Evolutionary conservation across 2,888 invertebrate species (phyloP), one percentile per base, ranked within the genome.

Genomic region (Celastrina argiolus): DNA sequence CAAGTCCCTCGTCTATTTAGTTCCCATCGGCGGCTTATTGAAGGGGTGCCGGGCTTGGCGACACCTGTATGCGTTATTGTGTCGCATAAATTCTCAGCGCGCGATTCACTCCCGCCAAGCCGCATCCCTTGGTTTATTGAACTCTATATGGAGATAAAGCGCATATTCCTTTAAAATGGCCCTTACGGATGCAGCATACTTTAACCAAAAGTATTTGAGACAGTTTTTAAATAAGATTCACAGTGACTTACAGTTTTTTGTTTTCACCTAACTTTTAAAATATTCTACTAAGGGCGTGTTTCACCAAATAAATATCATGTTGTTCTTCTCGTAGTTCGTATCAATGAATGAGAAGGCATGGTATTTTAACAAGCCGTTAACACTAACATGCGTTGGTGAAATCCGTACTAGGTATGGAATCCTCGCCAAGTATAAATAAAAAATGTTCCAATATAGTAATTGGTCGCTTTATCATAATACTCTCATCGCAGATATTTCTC

Each of bases 41-140:
- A 85, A 87, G 84, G 85, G 84, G 85, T 83, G 81, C 79, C 80
- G 76, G 79, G 80, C 75, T 73, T 70, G 74, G 80, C 87, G 88
- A 90, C 90, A 89, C 90, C 88, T 89, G 88, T 88, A 88, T 88
- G 85, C 87, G 78, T 86, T 87, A 89, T 86, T 87, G 86, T 85
- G 86, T 86, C 85, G 80, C 82, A 87, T 90, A 89, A 89, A 88
- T 89, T 81, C 80, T 78, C 73, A 77, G 78, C 77, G 75, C 76
- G 78, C 83, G 83, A 84, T 87, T 85, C 85, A 83, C 82, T 78
- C 81, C 80, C 78, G 77, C 76, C 74, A 73, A 79, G 76, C 75
- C 78, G 75, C 77, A 79, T 76, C 81, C 78, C 78, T 78, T 84
- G 79, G 88, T 89, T 88, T 88, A 87, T 88, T 88, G 85, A 88